Conservation (phyloP, 2,113 vertebrate genomes). For the Tichodroma muraria region DNA sequence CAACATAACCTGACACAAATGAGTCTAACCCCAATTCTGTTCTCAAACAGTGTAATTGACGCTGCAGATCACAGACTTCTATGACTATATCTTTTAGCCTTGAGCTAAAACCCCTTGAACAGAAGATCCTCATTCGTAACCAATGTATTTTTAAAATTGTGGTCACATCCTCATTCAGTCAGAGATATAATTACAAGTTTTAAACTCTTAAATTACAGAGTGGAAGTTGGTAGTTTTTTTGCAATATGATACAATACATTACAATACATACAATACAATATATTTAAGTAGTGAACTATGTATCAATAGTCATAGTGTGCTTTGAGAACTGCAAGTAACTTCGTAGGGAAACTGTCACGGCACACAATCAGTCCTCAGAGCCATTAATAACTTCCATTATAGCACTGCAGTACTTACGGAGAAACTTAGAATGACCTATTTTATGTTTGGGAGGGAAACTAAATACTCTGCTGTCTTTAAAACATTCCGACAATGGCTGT, state of each 20-base stretch:
- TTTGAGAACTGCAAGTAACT: neutral
- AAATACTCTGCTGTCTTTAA: neutral
- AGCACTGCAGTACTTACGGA: neutral
- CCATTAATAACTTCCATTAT: neutral
- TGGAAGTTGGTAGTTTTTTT: neutral
- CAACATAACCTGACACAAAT: neutral
- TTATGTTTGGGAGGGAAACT: neutral
- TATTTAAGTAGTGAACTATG: neutral
- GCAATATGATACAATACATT: too few species aligned
- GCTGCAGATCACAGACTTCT: neutral
- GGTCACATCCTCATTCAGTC: neutral
- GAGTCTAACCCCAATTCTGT: neutral
- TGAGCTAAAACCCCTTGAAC: neutral
- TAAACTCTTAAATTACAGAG: neutral
- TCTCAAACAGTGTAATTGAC: neutral
- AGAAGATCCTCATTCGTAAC: neutral
- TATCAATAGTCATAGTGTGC: neutral
- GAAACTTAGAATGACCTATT: neutral
- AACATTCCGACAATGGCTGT: neutral
- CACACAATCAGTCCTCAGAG: neutral
- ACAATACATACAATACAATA: neutral
- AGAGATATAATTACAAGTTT: neutral
- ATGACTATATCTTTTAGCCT: neutral
- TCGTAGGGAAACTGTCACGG: neutral
- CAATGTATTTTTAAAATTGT: neutral